phyloP scores from a whole-genome alignment of 2,113 vertebrate species.

The Mustela lutreola region DNA sequence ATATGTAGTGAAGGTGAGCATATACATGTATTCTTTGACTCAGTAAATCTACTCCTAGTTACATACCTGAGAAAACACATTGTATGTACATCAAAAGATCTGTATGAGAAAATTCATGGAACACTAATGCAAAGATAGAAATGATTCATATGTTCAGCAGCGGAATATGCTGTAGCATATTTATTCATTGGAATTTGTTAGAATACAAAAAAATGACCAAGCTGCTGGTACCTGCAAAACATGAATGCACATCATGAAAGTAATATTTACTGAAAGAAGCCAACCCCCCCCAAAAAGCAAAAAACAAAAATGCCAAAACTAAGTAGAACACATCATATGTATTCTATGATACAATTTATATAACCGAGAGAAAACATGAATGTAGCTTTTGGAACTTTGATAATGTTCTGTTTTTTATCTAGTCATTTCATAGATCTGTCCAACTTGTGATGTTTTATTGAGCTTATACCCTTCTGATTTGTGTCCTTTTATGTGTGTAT shows the following conservation, averaged over 20 bases:
- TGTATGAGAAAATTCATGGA: background rate
- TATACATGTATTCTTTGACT: background rate
- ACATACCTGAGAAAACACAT: background rate
- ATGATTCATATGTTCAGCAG: background rate
- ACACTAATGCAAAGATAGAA: background rate
- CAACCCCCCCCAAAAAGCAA: background rate
- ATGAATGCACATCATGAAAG: background rate
- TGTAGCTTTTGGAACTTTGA: background rate
- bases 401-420: background rate
- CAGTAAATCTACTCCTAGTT: slow-evolving; percentile 1
- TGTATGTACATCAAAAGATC: background rate
- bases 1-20: background rate
- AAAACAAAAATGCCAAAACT: background rate
- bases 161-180: background rate
- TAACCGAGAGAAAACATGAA: background rate
- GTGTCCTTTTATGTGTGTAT: background rate
- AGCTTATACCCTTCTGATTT: background rate
- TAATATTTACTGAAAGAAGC: background rate
- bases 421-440: background rate
- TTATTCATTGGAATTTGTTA: background rate
- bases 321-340: background rate
- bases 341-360: background rate
- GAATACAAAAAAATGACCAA: background rate
- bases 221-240: background rate
- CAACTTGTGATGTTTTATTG: background rate